Base-by-base conservation (phyloP, 2,888 invertebrate species). In the Nineta flava region DNA sequence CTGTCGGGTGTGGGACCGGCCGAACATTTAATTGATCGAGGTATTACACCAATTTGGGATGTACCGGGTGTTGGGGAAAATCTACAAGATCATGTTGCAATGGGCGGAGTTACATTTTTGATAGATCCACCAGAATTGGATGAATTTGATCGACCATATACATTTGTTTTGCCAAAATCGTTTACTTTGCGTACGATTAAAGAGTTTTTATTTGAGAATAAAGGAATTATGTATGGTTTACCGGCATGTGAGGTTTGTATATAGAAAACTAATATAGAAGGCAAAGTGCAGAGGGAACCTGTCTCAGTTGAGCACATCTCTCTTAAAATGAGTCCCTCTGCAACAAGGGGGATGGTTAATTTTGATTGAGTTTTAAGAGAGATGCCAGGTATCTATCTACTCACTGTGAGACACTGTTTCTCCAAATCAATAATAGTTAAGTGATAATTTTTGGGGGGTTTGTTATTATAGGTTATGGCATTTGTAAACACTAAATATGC, bases 31-130 rank as follows among this genome's bases (percentile, higher is more conserved):
- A 63, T 70, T 47, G 70, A 79, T 43, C 58, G 76, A 19, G 76
- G 73, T 0, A 78, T 85, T 43, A 69, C 75, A 16, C 71, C 81
- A 0, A 63, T 84, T 16, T 69, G 68, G 1, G 64, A 83, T 62
- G 66, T 74, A 9, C 77, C 79, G 12, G 87, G 86, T 0, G 88
- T 92, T 0, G 91, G 91, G 0, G 63, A 71, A 53, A 91, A 91
- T 65, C 67, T 91, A 13, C 87, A 86, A 65, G 90, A 91, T 62
- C 91, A 91, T 60, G 76, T 85, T 1, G 83, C 85, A 0, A 76
- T 86, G 62, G 85, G 87, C 1, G 90, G 90, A 0, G 74, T 81
- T 45, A 78, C 78, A 0, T 64, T 58, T 47, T 66, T 84, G 1
- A 77, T 87, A 51, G 76, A 84, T 49, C 76, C 81, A 51, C 76